These are phyloP conservation scores for Chymomyza procnemis DNA, from an alignment of 2,888 invertebrate genomes.

Conservation along the genomic window DNA sequence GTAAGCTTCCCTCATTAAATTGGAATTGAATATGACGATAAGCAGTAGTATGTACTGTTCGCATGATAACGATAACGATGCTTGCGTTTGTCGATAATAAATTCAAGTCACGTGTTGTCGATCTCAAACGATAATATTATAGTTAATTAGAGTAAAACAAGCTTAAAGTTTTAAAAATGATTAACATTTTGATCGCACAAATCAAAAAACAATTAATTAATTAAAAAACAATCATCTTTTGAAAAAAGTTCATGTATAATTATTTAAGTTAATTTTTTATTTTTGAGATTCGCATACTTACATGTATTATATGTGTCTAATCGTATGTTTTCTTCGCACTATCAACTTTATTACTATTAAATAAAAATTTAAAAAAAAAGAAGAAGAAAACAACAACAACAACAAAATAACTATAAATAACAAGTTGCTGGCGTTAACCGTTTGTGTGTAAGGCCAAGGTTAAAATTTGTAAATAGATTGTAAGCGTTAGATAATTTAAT, in stretches of 20 bases:
- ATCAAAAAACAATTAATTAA: background rate
- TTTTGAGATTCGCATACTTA: background rate
- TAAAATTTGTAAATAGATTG: constrained; percentile 70
- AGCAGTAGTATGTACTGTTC: too few relatives aligned
- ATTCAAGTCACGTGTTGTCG: too few relatives aligned
- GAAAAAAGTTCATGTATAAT: background rate
- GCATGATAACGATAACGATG: too few relatives aligned
- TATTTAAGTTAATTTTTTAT: background rate
- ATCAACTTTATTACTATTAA: background rate
- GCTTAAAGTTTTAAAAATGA: background rate
- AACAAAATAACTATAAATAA: background rate
- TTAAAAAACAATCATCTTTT: background rate
- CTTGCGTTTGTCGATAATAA: too few relatives aligned
- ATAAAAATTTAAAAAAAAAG: background rate
- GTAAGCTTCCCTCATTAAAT: background rate
- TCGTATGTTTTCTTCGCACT: background rate
- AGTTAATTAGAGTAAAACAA: too few relatives aligned
- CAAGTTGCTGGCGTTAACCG: background rate
- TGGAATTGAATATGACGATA: background rate
- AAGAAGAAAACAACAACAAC: too few relatives aligned
- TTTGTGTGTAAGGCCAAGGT: constrained; percentile 65
- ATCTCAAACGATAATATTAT: too few relatives aligned
- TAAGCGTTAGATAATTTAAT: constrained; percentile 44
- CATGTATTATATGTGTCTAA: background rate
- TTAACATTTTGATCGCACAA: background rate